Percentiles rank a stretch among this genome's conserved stretches.
Evolutionary conservation across 2,113 vertebrate species (phyloP).

Genomic region (Silurus meridionalis): DNA sequence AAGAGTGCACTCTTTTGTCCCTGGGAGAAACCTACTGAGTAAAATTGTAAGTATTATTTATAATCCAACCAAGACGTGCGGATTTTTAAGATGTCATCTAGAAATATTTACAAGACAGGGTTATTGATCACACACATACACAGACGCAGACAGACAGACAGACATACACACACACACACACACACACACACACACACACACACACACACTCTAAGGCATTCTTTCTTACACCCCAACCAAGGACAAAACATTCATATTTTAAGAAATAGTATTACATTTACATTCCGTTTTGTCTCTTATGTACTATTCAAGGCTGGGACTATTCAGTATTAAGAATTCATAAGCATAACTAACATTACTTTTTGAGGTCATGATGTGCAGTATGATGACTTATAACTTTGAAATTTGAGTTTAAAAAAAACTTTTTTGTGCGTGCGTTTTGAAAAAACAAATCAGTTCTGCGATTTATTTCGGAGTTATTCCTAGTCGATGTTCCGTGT

Average conservation of each 20-base stretch:
- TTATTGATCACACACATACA: constrained; percentile 63
- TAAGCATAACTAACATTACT: neutral
- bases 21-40: neutral
- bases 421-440: too few relatives aligned
- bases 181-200: neutral
- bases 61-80: constrained; percentile 56
- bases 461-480: too few relatives aligned
- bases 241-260: constrained; percentile 63
- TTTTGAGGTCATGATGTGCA: neutral
- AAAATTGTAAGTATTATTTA: neutral
- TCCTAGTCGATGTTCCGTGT: too few relatives aligned
- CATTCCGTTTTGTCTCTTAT: constrained; percentile 45
- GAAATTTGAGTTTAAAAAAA: too few relatives aligned
- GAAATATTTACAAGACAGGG: constrained; percentile 50
- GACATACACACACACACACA: too few relatives aligned
- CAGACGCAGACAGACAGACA: too few relatives aligned
- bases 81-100: constrained; percentile 56
- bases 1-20: neutral
- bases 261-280: constrained; percentile 53
- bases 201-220: constrained; percentile 56
- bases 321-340: neutral
- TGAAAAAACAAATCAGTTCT: too few relatives aligned
- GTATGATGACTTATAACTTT: neutral
- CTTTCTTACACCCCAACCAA: constrained; percentile 55
- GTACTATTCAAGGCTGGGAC: neutral